Percentiles rank a stretch among this genome's conserved stretches.
Conservation (phyloP, 30 jellyfish, hydroid and myxozoan genomes). For the Aurelia sp. region DNA sequence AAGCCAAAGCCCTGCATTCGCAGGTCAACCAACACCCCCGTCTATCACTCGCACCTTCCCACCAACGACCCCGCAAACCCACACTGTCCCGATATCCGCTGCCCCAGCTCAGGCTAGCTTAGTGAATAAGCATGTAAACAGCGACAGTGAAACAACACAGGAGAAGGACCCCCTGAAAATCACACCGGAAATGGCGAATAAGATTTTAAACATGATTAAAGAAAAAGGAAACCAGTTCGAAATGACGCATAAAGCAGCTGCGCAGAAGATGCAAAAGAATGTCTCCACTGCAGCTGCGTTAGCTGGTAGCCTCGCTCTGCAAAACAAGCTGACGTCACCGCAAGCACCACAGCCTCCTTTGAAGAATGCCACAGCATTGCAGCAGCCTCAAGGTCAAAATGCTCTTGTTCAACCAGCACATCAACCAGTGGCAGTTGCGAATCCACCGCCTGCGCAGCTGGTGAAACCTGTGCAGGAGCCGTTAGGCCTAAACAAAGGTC, state of each 20-base stretch:
- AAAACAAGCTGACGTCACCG: slow-evolving; percentile 29
- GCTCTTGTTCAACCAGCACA: slow-evolving; percentile 7
- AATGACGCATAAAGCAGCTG: slow-evolving; percentile 84
- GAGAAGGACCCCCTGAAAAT: slow-evolving; percentile 74
- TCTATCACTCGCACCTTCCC: slow-evolving; percentile 28
- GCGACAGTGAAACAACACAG: background rate
- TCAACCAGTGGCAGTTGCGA: no score
- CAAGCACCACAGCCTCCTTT: slow-evolving; percentile 64
- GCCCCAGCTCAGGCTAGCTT: slow-evolving; percentile 10
- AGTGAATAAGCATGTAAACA: slow-evolving; percentile 7
- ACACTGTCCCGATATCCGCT: slow-evolving; percentile 18
- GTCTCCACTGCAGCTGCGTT: slow-evolving; percentile 26
- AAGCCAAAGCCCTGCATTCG: slow-evolving; percentile 56
- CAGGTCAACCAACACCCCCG: slow-evolving; percentile 47
- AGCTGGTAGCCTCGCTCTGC: slow-evolving; percentile 13
- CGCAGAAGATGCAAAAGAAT: slow-evolving; percentile 60
- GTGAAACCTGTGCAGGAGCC: slow-evolving; percentile 12
- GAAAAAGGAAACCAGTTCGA: slow-evolving; percentile 84
- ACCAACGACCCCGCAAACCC: slow-evolving; percentile 40
- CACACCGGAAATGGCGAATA: slow-evolving; percentile 90
- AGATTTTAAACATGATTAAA: slow-evolving; percentile 79
- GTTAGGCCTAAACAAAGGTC: slow-evolving; percentile 6
- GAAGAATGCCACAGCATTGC: slow-evolving; percentile 9
- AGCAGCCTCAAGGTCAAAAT: slow-evolving; percentile 18
- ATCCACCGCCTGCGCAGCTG: slow-evolving; percentile 22